These are phyloP conservation scores for Andrena praecox DNA, from an alignment of 2,888 invertebrate species.

Conservation along the genomic window DNA sequence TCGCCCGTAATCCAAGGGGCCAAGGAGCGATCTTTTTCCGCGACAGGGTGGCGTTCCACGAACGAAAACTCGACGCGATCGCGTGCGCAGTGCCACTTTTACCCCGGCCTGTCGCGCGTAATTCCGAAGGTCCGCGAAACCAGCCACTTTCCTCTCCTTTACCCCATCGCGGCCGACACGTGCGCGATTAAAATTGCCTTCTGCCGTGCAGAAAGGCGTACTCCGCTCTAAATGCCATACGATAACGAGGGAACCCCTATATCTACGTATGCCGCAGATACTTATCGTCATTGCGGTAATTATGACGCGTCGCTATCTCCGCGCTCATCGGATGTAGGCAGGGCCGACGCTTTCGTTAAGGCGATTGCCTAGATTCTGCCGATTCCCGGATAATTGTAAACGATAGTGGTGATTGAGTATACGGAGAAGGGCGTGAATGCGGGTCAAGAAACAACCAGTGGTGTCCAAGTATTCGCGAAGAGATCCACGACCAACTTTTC, in stretches of 20 bases:
- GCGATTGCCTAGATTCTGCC: constrained; percentile 23
- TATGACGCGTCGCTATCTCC: constrained; percentile 1
- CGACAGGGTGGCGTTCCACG: constrained; percentile 25
- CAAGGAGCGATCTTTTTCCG: constrained; percentile 26
- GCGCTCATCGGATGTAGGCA: not conserved
- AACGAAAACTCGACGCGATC: constrained; percentile 46
- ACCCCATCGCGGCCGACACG: constrained; percentile 12
- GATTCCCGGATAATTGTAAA: too few relatives aligned
- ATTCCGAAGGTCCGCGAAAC: constrained; percentile 27
- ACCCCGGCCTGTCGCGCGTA: constrained; percentile 3
- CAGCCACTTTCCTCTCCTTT: constrained; percentile 18
- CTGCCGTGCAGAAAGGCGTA: constrained; percentile 30
- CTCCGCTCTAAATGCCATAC: constrained; percentile 1
- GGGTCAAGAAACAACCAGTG: not conserved
- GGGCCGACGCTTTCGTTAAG: not conserved
- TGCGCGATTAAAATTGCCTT: constrained; percentile 49
- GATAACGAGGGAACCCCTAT: constrained; percentile 8
- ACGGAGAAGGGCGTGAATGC: not conserved
- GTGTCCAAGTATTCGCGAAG: too few relatives aligned
- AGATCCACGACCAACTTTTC: too few relatives aligned
- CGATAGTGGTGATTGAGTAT: too few relatives aligned
- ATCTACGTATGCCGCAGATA: constrained; percentile 1
- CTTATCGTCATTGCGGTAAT: constrained; percentile 25
- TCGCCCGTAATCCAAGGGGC: constrained; percentile 43
- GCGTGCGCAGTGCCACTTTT: constrained; percentile 59